Evolutionary conservation across 1,140 invertebrate species (phyloP), one percentile per base, ranked within the genome.

Genomic region (Achroia grisella): DNA sequence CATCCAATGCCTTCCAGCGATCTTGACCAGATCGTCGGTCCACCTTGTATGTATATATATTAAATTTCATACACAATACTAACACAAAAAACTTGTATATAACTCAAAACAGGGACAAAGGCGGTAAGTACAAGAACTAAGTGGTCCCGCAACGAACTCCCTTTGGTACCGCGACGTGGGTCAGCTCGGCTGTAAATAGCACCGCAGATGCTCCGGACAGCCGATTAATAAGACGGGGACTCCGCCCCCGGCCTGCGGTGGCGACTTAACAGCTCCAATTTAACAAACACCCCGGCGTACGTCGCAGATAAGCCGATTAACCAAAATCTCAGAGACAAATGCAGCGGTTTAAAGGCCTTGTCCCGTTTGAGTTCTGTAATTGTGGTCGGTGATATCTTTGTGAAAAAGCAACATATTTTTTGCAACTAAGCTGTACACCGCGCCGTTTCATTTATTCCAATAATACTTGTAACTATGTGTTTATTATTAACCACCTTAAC

Each of bases 151-250:
- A 53, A 57, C 48, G 48, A 57, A 43, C 49, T 40, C 46, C 43
- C 48, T 52, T 56, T 48, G 53, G 58, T 57, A 71, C 73, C 51
- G 53, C 60, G 59, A 71, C 73, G 66, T 49, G 70, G 70, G 70
- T 68, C 64, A 69, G 58, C 52, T 48, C 48, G 56, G 51, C 52
- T 62, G 63, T 56, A 62, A 61, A 66, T 55, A 59, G 52, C 62
- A 48, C 52, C 64, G 67, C 76, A 81, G 77, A 78, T 81, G 77
- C 57, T 60, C 57, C 62, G 52, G 77, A 81, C 77, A 81, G 74
- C 62, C 69, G 74, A 81, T 78, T 81, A 81, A 81, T 81, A 70
- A 71, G 65, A 58, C 60, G 53, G 66, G 48, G 58, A 53, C 64
- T 56, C 62, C 67, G 63, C 57, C 56, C 61, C 58, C 40, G 45